Evolutionary conservation across 2,888 invertebrate genomes (phyloP), one percentile per base, ranked within the genome.

Genomic region (Ornithoptera alexandrae): DNA sequence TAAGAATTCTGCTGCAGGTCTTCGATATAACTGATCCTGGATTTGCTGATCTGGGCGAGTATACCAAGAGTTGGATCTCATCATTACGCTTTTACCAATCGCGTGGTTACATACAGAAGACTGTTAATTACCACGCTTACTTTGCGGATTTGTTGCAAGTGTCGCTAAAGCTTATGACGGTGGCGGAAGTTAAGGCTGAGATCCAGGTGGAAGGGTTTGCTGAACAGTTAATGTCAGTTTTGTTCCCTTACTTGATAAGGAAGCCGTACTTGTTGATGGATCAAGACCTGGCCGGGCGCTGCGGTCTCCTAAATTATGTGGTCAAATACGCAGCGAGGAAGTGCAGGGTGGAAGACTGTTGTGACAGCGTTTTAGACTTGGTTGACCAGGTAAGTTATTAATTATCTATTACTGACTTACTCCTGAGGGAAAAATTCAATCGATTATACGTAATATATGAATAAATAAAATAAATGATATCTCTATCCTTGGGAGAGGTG

Each of bases 381-480:
- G 75, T 87, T 6, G 77, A 86, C 58, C 61, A 74, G 78, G 88
- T 89, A 73, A 78, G 80, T 76, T 62, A 24, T 67, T 56, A n/a
- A 4, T 42, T 30, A 15, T 17, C 50, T 50, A 30, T 30, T 30
- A 30, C 30, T 30, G 30, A 30, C 30, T 30, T 30, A 30, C 5
- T 30, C 30, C 30, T 30, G 30, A 30, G 30, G 30, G 30, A 30
- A 39, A 39, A 10, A 10, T 39, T 8, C 39, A 8, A 7, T 39
- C 10, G 39, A 10, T 39, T 39, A 39, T 39, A 39, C 8, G 8
- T 39, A 39, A 39, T 10, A 39, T 39, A 8, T 10, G 8, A 30
- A 30, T 30, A 30, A 4, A 30, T 30, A 3, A 0, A 30, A 30
- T 30, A 30, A 30, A 30, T 2, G 30, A 30, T 30, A 30, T 30